Evolutionary conservation across 2,797 vertebrate genomes (phyloP), one percentile per base, ranked within the genome.

Genomic region (Rhabdophis nuchalis): DNA sequence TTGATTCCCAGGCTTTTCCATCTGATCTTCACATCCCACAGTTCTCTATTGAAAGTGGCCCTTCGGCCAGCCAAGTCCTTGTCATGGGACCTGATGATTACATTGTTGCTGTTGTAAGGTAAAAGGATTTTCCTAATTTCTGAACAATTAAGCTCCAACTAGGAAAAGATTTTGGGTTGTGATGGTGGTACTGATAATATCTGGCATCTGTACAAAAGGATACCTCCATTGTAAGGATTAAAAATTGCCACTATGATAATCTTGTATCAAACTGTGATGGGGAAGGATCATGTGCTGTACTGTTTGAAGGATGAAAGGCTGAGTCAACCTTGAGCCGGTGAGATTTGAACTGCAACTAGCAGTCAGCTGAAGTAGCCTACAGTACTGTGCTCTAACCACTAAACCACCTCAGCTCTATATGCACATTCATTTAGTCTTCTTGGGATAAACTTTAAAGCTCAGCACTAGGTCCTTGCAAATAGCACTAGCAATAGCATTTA

Each of bases 41-140:
- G 41, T 98, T 98, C 60, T 95, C 98, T 0, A 36, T 98, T 94
- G 98, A 98, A 8, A 96, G 98, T 0, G 98, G 97, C 0, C 94
- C 98, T 0, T 96, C 98, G 0, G 97, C 98, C 41, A 98, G 99
- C 92, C 99, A 99, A 96, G 99, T 99, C 95, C 98, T 99, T 90
- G 97, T 99, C 92, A 99, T 99, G 98, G 99, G 99, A 82, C 98
- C 99, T 0, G 99, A 99, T 2, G 98, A 99, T 97, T 98, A 98
- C 95, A 99, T 99, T 0, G 99, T 99, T 13, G 98, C 99, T 1
- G 97, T 99, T 87, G 98, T 99, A 96, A 99, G 99, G 99, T 99
- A 96, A 93, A 82, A 25, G 1, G 36, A 46, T 82, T 46, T 82
- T 46, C 72, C 77, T 82, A 46, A 82, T 46, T 82, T 82, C 20